Percentiles rank a stretch among this genome's conserved stretches.
Evolutionary conservation across 2,113 vertebrate genomes (phyloP).

Genomic region (Oxyura jamaicensis): DNA sequence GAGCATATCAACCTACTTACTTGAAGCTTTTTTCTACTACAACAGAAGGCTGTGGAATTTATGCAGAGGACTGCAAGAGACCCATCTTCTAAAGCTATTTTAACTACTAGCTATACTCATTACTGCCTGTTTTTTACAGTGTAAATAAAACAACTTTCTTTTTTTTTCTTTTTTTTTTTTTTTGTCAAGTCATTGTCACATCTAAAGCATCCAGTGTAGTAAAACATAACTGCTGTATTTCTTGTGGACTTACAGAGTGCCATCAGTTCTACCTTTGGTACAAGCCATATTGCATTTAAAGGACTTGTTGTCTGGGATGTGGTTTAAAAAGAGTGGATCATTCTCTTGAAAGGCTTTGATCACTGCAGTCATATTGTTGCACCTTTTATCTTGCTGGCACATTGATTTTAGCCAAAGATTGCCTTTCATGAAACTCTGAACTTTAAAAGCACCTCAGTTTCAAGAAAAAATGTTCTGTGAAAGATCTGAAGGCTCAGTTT

Average conservation of each 20-base stretch:
- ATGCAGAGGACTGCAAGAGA: neutral
- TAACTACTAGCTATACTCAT: neutral
- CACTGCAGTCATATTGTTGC: conserved; percentile 54
- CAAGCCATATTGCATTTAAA: conserved; percentile 23
- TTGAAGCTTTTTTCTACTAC: neutral
- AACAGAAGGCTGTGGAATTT: neutral
- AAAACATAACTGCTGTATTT: conserved; percentile 15
- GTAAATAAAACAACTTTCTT: neutral
- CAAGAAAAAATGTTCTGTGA: conserved; percentile 47
- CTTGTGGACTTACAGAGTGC: conserved; percentile 30
- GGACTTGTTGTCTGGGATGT: conserved; percentile 42
- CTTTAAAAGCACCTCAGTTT: conserved; percentile 58
- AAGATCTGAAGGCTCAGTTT: conserved; percentile 56
- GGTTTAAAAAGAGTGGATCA: conserved; percentile 50
- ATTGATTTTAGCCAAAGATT: conserved; percentile 70
- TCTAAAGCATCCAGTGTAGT: neutral
- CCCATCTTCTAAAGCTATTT: neutral
- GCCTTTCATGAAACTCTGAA: conserved; percentile 64
- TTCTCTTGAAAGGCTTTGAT: conserved; percentile 64
- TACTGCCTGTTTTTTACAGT: neutral
- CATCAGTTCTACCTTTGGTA: conserved; percentile 23
- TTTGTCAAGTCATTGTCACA: conserved; percentile 27
- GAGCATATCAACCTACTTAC: neutral
- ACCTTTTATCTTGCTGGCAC: conserved; percentile 67
- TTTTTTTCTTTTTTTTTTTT: conserved; percentile 34